phyloP scores from a whole-genome alignment of 1,140 invertebrate species.

The Ladona fulva region DNA sequence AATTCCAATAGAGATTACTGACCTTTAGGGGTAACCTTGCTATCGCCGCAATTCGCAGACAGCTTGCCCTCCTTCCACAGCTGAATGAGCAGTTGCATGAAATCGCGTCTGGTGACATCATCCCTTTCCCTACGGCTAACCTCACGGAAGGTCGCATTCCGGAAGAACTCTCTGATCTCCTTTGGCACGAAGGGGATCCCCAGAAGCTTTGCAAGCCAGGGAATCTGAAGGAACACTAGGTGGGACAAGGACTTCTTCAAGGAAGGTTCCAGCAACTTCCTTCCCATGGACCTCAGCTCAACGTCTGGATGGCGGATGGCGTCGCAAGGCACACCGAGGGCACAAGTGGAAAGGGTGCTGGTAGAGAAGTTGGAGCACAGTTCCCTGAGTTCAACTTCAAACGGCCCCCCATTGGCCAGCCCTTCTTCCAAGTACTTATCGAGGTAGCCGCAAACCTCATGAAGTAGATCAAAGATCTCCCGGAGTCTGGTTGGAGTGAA shows the following conservation, averaged over 20 bases:
- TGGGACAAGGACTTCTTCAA: neutral
- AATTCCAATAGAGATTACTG: too few relatives aligned
- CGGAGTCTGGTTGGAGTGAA: too few relatives aligned
- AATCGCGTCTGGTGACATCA: constrained; percentile 41
- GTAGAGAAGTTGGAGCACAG: constrained; percentile 42
- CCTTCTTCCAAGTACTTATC: too few relatives aligned
- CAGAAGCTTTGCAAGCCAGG: constrained; percentile 16
- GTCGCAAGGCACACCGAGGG: constrained; percentile 46
- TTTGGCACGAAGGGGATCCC: constrained; percentile 27
- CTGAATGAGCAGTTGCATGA: constrained; percentile 46
- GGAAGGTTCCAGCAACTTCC: constrained; percentile 25
- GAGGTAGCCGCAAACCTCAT: too few relatives aligned
- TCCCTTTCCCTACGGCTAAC: constrained; percentile 41
- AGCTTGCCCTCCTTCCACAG: constrained; percentile 31
- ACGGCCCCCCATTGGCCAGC: too few relatives aligned
- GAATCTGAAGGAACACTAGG: neutral
- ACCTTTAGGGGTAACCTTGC: too few relatives aligned
- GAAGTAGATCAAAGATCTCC: too few relatives aligned
- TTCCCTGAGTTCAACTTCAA: constrained; percentile 19
- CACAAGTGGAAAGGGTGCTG: constrained; percentile 45
- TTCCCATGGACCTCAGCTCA: constrained; percentile 40
- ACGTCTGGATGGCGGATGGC: constrained; percentile 39
- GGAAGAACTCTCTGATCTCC: constrained; percentile 37
- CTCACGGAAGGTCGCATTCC: constrained; percentile 42
- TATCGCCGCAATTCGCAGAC: too few relatives aligned